phyloP scores from a whole-genome alignment of 2,888 invertebrate genomes.

The Patella depressa region DNA sequence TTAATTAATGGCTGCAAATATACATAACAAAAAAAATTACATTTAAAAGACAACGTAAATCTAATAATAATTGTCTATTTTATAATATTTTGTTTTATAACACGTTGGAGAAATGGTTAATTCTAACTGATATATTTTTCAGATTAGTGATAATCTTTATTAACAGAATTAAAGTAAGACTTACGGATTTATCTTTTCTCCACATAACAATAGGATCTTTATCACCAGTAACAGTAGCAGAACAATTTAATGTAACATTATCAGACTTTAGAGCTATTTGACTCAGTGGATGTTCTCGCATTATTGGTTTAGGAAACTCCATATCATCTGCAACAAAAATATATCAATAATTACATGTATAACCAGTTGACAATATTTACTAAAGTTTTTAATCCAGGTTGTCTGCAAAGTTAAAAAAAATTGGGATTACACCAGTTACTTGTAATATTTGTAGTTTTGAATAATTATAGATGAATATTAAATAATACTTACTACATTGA shows the following conservation, averaged over 20 bases:
- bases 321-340: slow-evolving; percentile 74
- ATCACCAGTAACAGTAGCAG: slow-evolving; percentile 78
- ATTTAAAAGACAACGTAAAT: background rate
- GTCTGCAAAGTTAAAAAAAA: too few relatives aligned
- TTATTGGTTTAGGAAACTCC: slow-evolving; percentile 88
- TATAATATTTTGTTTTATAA: background rate
- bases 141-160: background rate
- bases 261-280: slow-evolving; percentile 90
- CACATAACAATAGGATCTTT: slow-evolving; percentile 78
- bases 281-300: slow-evolving; percentile 85
- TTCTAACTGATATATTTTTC: background rate
- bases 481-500: slow-evolving; percentile 71
- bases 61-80: background rate
- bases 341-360: background rate
- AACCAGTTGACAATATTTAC: too few relatives aligned
- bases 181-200: slow-evolving; percentile 84
- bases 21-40: background rate
- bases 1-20: slow-evolving; percentile 45
- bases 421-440: background rate
- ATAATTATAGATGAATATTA: background rate
- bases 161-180: slow-evolving; percentile 24
- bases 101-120: background rate
- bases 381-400: too few relatives aligned
- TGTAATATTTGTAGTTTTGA: background rate
- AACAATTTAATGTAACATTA: slow-evolving; percentile 85